These are phyloP conservation scores for Trypoxylus dichotomus DNA, from an alignment of 1,140 invertebrate genomes.

Conservation along the genomic window DNA sequence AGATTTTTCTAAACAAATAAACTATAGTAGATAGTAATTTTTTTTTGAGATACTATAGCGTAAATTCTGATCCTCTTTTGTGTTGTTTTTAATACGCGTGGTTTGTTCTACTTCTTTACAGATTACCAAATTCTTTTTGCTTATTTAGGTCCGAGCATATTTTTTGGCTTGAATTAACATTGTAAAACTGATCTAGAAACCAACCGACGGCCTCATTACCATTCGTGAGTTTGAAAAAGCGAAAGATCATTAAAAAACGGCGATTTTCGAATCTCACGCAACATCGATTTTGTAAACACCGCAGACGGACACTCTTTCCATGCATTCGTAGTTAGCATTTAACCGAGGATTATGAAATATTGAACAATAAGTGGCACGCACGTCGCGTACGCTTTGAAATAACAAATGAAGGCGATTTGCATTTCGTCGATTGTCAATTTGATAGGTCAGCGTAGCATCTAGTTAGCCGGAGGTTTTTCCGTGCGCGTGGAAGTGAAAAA, in stretches of 20 bases:
- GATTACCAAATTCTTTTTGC: too few relatives aligned
- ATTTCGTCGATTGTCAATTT: slow-evolving; percentile 20
- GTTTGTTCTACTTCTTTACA: too few relatives aligned
- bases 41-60: too few relatives aligned
- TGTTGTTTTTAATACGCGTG: too few relatives aligned
- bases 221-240: background rate
- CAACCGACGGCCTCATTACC: background rate
- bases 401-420: slow-evolving; percentile 23
- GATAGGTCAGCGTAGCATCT: background rate
- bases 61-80: too few relatives aligned
- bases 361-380: background rate
- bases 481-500: background rate
- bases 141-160: background rate
- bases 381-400: slow-evolving; percentile 4
- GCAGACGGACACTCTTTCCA: background rate
- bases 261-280: slow-evolving; percentile 7
- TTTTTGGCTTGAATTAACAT: slow-evolving; percentile 12
- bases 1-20: too few relatives aligned
- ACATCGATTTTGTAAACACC: background rate
- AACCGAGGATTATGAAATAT: slow-evolving; percentile 1
- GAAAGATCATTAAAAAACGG: slow-evolving; percentile 8
- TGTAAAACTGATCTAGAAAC: background rate
- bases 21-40: too few relatives aligned
- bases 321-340: background rate
- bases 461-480: background rate